Evolutionary conservation across 2,113 vertebrate species (phyloP).

Genomic region (Alouatta palliata): DNA sequence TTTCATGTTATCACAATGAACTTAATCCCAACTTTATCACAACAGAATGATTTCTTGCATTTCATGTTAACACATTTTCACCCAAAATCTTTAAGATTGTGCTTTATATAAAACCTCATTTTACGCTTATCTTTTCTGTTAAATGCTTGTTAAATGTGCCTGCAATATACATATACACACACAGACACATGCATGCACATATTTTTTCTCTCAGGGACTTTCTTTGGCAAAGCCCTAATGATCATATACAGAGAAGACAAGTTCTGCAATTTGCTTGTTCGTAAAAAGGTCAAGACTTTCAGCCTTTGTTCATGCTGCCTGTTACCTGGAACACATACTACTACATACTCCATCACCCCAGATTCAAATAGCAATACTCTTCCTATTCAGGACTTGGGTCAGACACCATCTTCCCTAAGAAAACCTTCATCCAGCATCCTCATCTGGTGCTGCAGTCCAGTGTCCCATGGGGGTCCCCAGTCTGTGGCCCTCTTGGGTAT

Average conservation of each 20-base stretch:
- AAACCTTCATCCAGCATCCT: background rate
- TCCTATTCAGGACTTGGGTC: background rate
- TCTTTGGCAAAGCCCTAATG: background rate
- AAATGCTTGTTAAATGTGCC: background rate
- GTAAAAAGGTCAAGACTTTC: background rate
- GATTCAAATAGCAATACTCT: background rate
- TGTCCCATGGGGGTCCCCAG: background rate
- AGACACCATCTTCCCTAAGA: background rate
- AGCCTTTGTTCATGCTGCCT: background rate
- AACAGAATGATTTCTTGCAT: background rate
- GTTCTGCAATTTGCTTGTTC: background rate
- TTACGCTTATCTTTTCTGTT: background rate
- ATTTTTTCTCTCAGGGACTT: background rate
- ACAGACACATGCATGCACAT: no score
- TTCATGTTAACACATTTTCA: background rate
- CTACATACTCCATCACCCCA: background rate
- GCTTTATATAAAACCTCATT: background rate
- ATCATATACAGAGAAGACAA: background rate
- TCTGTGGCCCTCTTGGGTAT: no score
- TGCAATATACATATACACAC: background rate
- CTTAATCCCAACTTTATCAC: background rate
- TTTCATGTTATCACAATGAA: background rate
- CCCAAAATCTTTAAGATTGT: background rate
- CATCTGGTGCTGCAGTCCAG: fast-evolving
- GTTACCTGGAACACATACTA: background rate